Evolutionary conservation across 2,888 invertebrate genomes (phyloP).

Genomic region (Abscondita cerata): DNA sequence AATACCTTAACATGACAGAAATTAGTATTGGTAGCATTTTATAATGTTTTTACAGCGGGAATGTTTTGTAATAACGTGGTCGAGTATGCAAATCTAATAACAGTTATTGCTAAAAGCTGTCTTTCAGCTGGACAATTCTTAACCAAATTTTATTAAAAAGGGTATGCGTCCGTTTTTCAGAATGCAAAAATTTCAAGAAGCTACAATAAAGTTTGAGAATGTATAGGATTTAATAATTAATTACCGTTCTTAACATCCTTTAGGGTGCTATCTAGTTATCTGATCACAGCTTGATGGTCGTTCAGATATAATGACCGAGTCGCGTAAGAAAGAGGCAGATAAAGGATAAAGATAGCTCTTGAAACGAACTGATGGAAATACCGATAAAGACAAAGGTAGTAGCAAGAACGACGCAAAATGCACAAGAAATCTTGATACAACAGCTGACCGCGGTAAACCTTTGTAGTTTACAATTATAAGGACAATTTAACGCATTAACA

Average conservation of each 20-base stretch:
- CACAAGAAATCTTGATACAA: constrained; percentile 24
- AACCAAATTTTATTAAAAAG: too few species aligned
- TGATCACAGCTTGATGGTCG: constrained; percentile 26
- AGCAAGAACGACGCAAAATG: constrained; percentile 24
- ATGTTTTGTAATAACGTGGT: constrained; percentile 43
- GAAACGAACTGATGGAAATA: constrained; percentile 19
- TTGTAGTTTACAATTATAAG: constrained; percentile 16
- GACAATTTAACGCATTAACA: constrained; percentile 23
- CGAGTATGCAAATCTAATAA: constrained; percentile 29
- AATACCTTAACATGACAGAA: constrained; percentile 50
- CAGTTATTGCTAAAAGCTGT: constrained; percentile 13
- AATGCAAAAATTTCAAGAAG: constrained; percentile 20
- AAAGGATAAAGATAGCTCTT: constrained; percentile 19
- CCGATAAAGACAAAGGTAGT: constrained; percentile 22
- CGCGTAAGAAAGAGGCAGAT: constrained; percentile 24
- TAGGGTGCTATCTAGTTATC: constrained; percentile 23
- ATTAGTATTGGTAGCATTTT: constrained; percentile 49
- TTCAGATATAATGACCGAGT: constrained; percentile 17
- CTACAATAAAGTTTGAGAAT: constrained; percentile 10
- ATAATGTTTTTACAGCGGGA: constrained; percentile 40
- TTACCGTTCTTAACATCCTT: constrained; percentile 24
- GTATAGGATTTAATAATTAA: constrained; percentile 28
- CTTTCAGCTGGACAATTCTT: constrained; percentile 9
- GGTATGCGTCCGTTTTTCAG: background rate
- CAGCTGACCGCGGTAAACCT: constrained; percentile 25